These are phyloP conservation scores for Cyclura pinguis DNA, from an alignment of 2,797 vertebrate species.

Conservation along the genomic window DNA sequence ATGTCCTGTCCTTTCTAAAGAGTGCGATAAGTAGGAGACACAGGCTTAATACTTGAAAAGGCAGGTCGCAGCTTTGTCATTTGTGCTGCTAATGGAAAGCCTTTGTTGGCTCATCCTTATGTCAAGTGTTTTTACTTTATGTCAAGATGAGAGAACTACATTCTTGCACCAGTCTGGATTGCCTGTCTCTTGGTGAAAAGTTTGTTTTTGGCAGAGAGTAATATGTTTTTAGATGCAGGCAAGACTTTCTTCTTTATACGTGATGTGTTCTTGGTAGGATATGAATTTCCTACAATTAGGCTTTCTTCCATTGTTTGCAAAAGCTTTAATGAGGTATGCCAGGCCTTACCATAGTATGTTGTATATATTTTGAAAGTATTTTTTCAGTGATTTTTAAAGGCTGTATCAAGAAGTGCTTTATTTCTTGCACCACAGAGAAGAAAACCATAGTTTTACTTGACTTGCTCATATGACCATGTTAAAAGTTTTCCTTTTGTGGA, in stretches of 20 bases:
- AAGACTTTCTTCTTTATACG: no score
- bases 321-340: not conserved
- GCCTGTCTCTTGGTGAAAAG: no score
- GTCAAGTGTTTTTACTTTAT: no score
- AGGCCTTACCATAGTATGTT: not conserved
- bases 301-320: not conserved
- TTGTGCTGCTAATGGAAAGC: no score
- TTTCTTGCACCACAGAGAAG: not conserved
- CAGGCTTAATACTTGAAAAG: no score
- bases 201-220: not conserved
- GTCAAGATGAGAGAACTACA: no score
- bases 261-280: not conserved
- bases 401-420: not conserved
- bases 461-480: not conserved
- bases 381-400: not conserved
- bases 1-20: no score
- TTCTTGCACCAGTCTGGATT: no score
- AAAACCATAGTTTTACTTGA: conserved; percentile 1
- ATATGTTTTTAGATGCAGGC: not conserved
- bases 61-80: no score
- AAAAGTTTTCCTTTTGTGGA: not conserved
- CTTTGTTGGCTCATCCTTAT: no score
- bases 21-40: no score
- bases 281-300: not conserved
- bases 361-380: not conserved